Conservation (phyloP, 2,113 vertebrate species). For the Gallinago paraguaiae region DNA sequence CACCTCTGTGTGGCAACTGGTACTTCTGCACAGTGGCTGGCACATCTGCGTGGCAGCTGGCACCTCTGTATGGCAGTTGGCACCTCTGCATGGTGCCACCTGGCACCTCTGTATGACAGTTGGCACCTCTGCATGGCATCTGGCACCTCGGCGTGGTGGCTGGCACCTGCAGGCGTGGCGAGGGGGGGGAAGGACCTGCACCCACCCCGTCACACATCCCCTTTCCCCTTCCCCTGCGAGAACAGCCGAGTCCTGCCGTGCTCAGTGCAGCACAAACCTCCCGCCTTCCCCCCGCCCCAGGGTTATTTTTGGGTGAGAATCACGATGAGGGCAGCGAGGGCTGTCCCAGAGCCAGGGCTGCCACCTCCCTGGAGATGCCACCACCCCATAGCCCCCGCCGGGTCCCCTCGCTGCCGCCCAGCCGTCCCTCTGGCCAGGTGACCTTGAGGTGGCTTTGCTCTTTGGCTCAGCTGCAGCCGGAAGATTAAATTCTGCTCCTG, state of each 20-base stretch:
- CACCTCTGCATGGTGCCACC: not conserved
- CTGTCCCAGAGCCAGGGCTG: not conserved
- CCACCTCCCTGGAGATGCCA: not conserved
- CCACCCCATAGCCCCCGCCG: fast-evolving
- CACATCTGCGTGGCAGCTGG: fast-evolving
- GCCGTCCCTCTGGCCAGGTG: not conserved
- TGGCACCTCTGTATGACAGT: not conserved
- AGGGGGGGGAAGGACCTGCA: not conserved
- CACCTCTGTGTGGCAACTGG: too few relatives aligned
- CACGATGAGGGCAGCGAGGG: fast-evolving
- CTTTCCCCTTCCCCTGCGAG: not conserved
- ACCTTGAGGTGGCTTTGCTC: slow-evolving; percentile 58
- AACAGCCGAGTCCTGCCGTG: fast-evolving
- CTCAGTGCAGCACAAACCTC: not conserved
- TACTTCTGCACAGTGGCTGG: not conserved
- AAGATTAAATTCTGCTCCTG: slow-evolving; percentile 67
- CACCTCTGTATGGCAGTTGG: not conserved
- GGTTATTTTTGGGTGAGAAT: not conserved
- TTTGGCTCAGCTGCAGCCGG: slow-evolving; percentile 43
- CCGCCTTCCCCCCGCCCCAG: fast-evolving
- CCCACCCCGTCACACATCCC: fast-evolving
- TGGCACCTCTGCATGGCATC: not conserved
- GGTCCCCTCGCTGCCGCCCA: not conserved
- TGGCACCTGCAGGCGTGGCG: too few relatives aligned
- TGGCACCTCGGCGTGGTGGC: not conserved